Conservation (phyloP, 2,113 vertebrate species). For the Eretmochelys imbricata region DNA sequence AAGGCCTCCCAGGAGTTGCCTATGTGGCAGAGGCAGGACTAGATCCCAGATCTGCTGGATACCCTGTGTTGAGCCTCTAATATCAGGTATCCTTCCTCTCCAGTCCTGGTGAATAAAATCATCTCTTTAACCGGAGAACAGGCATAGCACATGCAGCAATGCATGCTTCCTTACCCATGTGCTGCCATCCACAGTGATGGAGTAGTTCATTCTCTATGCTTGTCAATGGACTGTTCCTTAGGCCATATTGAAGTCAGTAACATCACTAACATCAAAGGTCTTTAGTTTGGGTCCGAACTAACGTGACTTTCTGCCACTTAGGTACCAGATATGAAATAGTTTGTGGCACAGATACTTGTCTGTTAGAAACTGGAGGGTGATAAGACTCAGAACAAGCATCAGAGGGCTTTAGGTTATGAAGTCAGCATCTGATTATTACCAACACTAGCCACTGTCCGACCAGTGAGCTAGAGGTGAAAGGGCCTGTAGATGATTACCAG, state of each 20-base stretch:
- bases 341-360: neutral
- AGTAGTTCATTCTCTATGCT: neutral
- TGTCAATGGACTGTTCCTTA: neutral
- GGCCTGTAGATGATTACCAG: neutral
- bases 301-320: neutral
- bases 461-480: accelerated
- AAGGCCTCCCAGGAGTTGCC: constrained; percentile 3
- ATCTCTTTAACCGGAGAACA: neutral
- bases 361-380: neutral
- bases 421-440: neutral
- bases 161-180: neutral
- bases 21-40: too few relatives aligned
- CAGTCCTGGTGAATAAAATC: neutral
- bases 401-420: constrained; percentile 6
- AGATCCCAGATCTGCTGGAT: neutral
- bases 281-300: neutral
- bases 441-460: neutral
- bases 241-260: neutral
- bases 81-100: neutral
- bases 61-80: neutral
- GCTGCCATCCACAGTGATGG: neutral
- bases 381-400: neutral
- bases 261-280: accelerated
- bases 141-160: neutral
- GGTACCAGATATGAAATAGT: neutral